Conservation (phyloP, 2,113 vertebrate genomes). For the Heterotis niloticus region DNA sequence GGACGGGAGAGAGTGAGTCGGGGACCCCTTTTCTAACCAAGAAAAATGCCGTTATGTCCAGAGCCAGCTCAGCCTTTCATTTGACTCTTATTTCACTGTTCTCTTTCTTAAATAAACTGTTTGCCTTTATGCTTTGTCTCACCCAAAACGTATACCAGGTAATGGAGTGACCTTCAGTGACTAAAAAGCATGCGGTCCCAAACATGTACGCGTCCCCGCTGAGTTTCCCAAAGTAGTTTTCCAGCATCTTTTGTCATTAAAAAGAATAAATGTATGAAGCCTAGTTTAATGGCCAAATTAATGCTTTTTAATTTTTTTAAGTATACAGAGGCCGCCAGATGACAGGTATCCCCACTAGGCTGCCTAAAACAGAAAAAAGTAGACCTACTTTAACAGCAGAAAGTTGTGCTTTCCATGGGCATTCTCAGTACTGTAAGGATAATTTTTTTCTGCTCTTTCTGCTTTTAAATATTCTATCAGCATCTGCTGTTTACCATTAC, state of each 20-base stretch:
- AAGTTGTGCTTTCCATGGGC: not conserved
- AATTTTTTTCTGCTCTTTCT: not conserved
- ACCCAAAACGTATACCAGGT: no score
- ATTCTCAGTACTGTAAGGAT: not conserved
- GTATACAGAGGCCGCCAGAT: not conserved
- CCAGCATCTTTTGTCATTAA: not conserved
- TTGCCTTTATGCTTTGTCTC: no score
- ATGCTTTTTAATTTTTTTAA: conserved; percentile 4
- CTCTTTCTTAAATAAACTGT: no score
- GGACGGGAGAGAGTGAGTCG: no score
- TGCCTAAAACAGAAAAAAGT: not conserved
- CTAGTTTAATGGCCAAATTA: not conserved
- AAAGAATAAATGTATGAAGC: not conserved
- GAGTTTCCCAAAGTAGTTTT: not conserved
- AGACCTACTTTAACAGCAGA: not conserved
- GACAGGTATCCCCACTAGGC: not conserved
- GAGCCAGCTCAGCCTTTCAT: no score
- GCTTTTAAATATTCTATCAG: not conserved
- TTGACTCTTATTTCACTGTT: no score
- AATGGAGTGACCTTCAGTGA: not conserved
- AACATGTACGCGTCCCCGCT: not conserved
- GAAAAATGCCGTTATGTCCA: no score
- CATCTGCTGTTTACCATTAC: not conserved
- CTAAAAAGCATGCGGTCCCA: not conserved
- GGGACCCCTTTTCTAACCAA: no score